A percentile compares a stretch with the other conserved stretches of the same genome.
Evolutionary conservation across 2,888 invertebrate species (phyloP).

Genomic region (Tetheella fluctuosa): DNA sequence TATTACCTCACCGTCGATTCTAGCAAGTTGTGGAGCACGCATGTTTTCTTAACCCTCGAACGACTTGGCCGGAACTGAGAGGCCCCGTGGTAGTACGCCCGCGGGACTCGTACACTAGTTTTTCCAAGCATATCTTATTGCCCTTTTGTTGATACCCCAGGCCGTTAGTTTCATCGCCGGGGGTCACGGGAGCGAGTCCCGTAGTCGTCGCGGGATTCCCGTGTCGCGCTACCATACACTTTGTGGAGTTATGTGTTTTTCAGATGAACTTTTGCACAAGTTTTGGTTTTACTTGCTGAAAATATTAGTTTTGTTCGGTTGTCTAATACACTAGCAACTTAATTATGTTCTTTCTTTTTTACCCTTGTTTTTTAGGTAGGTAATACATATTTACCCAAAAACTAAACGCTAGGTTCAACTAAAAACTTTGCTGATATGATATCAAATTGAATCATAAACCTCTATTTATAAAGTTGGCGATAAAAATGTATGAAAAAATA

Average conservation of each 20-base stretch:
- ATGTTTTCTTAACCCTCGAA: conserved; percentile 57
- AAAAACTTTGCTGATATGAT: no score
- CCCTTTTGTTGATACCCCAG: conserved; percentile 82
- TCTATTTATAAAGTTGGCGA: no score
- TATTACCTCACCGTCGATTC: conserved; percentile 40
- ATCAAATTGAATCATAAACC: no score
- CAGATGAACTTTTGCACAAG: conserved; percentile 26
- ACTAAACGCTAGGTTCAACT: neutral
- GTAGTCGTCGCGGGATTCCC: conserved; percentile 43
- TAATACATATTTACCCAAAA: neutral
- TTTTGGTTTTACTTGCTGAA: conserved; percentile 2
- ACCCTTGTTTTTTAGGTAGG: neutral
- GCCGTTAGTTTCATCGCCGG: conserved; percentile 83
- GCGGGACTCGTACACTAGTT: conserved; percentile 78
- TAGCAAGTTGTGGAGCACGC: conserved; percentile 35
- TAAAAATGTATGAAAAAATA: neutral
- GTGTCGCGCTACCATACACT: conserved; percentile 31
- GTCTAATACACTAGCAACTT: neutral
- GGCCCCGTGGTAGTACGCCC: conserved; percentile 58
- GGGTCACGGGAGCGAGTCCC: conserved; percentile 56
- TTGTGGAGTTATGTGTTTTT: conserved; percentile 30
- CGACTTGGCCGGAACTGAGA: conserved; percentile 51
- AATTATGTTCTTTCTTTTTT: neutral
- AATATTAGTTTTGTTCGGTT: conserved; percentile 3
- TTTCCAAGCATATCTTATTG: conserved; percentile 85